Conservation (phyloP, 2,888 invertebrate genomes). For the Cephus sareptanus region DNA sequence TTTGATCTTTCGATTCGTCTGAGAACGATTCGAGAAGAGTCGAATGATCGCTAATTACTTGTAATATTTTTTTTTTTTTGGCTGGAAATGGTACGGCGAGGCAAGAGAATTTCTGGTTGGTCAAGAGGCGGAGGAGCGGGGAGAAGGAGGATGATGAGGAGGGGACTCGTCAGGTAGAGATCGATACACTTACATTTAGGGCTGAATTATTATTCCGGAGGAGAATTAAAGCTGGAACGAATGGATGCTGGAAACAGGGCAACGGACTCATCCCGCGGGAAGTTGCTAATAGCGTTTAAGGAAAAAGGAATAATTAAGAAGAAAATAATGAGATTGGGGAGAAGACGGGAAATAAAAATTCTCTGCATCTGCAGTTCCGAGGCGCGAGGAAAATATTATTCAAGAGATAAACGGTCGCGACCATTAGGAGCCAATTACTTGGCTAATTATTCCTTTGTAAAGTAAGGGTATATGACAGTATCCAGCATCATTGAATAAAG, state of each 20-base stretch:
- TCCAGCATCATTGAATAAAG: conserved; percentile 13
- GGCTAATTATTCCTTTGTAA: conserved; percentile 36
- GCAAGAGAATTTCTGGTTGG: neutral
- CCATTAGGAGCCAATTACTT: conserved; percentile 37
- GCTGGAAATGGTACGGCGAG: conserved; percentile 19
- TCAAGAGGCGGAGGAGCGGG: neutral
- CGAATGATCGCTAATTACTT: conserved; percentile 31
- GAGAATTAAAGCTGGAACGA: conserved; percentile 37
- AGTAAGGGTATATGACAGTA: conserved; percentile 2
- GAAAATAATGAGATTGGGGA: conserved; percentile 41
- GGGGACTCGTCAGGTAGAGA: conserved; percentile 14
- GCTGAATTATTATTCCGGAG: conserved; percentile 33
- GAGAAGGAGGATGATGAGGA: neutral
- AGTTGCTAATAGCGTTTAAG: conserved; percentile 48
- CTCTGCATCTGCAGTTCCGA: conserved; percentile 24
- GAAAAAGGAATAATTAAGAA: conserved; percentile 50
- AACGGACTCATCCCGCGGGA: conserved; percentile 36
- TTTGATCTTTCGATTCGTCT: conserved; percentile 19
- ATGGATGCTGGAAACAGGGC: conserved; percentile 36
- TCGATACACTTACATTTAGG: conserved; percentile 27
- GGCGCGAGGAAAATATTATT: conserved; percentile 34
- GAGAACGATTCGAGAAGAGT: conserved; percentile 3
- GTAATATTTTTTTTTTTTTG: conserved; percentile 18
- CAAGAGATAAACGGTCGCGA: conserved; percentile 30
- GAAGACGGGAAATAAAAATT: conserved; percentile 31